Base-by-base conservation (phyloP, 1,140 invertebrate species). In the Camponotus pennsylvanicus region DNA sequence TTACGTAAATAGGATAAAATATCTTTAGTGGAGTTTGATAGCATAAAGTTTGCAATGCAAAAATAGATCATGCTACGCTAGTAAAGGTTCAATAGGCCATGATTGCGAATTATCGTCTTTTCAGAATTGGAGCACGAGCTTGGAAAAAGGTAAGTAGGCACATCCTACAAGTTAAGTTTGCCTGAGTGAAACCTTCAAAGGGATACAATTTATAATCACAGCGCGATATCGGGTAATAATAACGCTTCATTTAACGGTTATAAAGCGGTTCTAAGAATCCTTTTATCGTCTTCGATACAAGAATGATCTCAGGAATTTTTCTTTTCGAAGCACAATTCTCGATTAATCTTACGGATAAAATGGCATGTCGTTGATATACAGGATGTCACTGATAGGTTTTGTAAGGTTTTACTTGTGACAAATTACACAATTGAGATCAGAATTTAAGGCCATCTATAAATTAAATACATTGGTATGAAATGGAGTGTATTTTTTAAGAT, bases 31-130 rank as follows among this genome's bases (percentile, higher is more conserved):
- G 8, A 79, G 32, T n/a, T 3, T 8, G 61, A 71, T 63, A 49
- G 15, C 21, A 27, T n/a, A 34, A 55, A 55, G 32, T 55, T 49
- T 71, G 66, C 52, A 76, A 57, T 86, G 34, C 45, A 21, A 77
- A 85, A 82, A 49, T 52, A 63, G 42, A 89, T 79, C 75, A 69
- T 67, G 69, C 61, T 61, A 55, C 49, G 59, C 11, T 37, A 32
- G 37, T 71, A 80, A 80, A 84, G 80, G 85, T 82, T 91, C 64
- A 86, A 90, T 90, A 91, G 86, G 64, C 75, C 69, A 77, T 76
- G 84, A 80, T 70, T 34, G 75, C 86, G 69, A 90, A 86, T 90
- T 91, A 91, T 90, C 89, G 78, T 85, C 75, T 78, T 61, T 83
- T 77, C 37, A 76, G 79, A 91, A 90, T 61, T 84, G 67, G 78